phyloP scores from a whole-genome alignment of 2,113 vertebrate species.

The Todiramphus saurophagus region DNA sequence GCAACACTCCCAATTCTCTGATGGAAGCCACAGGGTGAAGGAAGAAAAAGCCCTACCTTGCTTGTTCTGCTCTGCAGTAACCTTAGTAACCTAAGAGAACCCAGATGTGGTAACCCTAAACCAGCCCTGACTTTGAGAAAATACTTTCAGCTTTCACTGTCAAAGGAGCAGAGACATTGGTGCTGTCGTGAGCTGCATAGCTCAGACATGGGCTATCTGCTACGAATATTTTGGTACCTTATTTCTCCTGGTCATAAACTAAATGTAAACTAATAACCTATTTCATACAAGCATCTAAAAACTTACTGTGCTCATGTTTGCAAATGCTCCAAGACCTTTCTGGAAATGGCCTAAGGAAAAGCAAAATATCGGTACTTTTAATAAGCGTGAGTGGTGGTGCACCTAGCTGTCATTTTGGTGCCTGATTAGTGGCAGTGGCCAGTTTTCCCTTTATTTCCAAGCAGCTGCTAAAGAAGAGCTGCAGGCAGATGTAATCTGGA shows the following conservation, averaged over 20 bases:
- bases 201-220: background rate
- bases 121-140: background rate
- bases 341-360: conserved; percentile 17
- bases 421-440: conserved; percentile 9
- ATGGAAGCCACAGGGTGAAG: background rate
- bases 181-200: background rate
- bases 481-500: conserved; percentile 13
- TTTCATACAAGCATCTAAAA: background rate
- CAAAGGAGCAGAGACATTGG: background rate
- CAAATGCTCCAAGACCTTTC: background rate
- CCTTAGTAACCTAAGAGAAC: background rate
- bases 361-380: background rate
- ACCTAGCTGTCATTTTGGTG: background rate
- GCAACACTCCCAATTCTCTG: background rate
- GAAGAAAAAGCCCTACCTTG: background rate
- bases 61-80: background rate
- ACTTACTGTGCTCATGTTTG: background rate
- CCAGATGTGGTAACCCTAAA: background rate
- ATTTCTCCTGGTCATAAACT: background rate
- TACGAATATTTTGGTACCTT: background rate
- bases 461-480: conserved; percentile 34
- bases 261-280: background rate
- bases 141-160: background rate
- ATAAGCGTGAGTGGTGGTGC: background rate
- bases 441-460: conserved; percentile 17